Evolutionary conservation across 2,113 vertebrate genomes (phyloP), one percentile per base, ranked within the genome.

Genomic region (Ceratotherium simum): DNA sequence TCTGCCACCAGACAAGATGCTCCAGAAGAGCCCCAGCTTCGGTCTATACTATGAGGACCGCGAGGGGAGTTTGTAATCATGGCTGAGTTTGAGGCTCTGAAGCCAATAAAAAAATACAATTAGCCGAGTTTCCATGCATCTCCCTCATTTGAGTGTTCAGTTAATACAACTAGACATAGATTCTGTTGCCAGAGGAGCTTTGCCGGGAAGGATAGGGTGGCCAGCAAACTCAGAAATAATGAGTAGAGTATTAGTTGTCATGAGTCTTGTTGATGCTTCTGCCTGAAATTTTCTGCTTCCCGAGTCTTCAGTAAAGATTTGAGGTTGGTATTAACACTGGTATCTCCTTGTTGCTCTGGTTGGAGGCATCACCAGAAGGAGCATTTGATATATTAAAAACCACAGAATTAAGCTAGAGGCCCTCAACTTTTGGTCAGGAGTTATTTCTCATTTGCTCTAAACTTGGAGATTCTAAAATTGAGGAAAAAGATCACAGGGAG

Each of bases 381-480:
- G 33, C 9, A 7, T 0, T 62, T 51, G 56, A n/a, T 64, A 0
- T 6, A 2, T 54, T 51, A 23, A 48, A 87, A 96, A 69, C 5
- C 46, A 9, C 65, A 93, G 90, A 25, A 58, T 90, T 62, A 60
- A 75, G 51, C 67, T 46, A 39, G 64, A 91, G 65, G 21, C n/a
- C 31, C 56, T 95, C 46, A 54, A 9, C 56, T 95, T 69, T 62
- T 3, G 5, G 20, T 84, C 70, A 81, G 76, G 60, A 92, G 54
- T 75, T 91, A 73, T 67, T 95, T 87, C 72, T 91, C 42, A 36
- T 75, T 97, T 96, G 65, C 64, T 88, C 48, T 97, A 36, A 93
- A 88, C 90, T 56, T 65, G 27, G 56, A 90, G 78, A 67, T 85
- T 86, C 85, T 95, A 56, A 90, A 80, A 95, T 75, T 33, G 20